Percentiles rank a stretch among this genome's conserved stretches.
phyloP scores from a whole-genome alignment of 2,797 vertebrate species.

The Ctenopoma kingsleyae region DNA sequence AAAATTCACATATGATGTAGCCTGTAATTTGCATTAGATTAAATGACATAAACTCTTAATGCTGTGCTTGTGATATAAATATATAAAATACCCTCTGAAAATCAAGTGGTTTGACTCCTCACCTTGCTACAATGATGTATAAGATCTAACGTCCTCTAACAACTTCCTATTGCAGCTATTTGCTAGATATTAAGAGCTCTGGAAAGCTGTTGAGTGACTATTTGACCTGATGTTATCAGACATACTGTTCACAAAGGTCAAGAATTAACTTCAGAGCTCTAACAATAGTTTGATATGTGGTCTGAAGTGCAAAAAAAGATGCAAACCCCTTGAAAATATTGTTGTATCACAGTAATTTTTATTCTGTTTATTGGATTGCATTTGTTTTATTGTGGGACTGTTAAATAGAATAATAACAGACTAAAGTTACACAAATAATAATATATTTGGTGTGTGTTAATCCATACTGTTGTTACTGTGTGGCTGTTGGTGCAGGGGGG shows the following conservation, averaged over 20 bases:
- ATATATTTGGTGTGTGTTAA: neutral
- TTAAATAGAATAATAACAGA: neutral
- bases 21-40: no score
- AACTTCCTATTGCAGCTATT: no score
- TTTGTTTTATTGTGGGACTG: neutral
- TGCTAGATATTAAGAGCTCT: neutral
- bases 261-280: neutral
- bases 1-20: no score
- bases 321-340: neutral
- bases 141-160: no score
- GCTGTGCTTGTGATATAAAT: no score
- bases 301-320: no score
- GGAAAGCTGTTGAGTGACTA: neutral
- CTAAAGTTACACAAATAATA: neutral
- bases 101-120: no score
- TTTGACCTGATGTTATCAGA: neutral
- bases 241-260: neutral
- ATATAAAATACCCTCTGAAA: no score
- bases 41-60: no score
- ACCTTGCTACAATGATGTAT: no score
- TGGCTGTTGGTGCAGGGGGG: conserved; percentile 83
- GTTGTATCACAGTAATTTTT: neutral
- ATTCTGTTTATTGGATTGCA: neutral
- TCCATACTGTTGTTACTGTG: neutral
- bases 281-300: no score